Evolutionary conservation across 1,140 invertebrate genomes (phyloP).

Genomic region (Micrasema longulum): DNA sequence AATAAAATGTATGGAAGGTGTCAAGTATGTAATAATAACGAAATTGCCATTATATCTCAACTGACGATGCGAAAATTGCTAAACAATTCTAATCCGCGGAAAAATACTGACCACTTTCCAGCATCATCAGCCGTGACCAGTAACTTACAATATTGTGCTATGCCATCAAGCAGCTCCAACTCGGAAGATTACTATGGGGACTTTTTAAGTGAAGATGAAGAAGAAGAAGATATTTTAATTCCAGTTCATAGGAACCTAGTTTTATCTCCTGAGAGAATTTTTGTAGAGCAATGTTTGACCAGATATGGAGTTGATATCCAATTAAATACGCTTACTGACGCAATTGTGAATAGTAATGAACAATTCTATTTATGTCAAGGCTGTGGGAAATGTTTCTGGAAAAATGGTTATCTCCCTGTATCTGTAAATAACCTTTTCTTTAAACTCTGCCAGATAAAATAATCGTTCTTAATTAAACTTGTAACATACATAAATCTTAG

Average conservation of each 20-base stretch:
- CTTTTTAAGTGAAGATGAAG: conserved; percentile 25
- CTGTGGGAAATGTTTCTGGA: conserved; percentile 78
- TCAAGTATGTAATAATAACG: conserved; percentile 61
- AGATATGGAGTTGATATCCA: conserved; percentile 65
- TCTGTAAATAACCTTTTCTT: conserved; percentile 18
- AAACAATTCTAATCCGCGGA: conserved; percentile 63
- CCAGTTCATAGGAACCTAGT: conserved; percentile 49
- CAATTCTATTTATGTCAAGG: conserved; percentile 72
- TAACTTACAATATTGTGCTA: conserved; percentile 58
- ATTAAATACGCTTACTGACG: conserved; percentile 65
- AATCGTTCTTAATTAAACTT: neutral
- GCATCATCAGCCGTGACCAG: conserved; percentile 58
- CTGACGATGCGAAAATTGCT: conserved; percentile 10
- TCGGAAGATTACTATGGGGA: conserved; percentile 30
- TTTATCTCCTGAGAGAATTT: conserved; percentile 59
- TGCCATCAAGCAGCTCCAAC: conserved; percentile 20
- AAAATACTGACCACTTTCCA: no score
- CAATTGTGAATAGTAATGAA: conserved; percentile 64
- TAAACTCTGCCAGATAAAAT: conserved; percentile 15
- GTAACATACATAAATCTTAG: neutral
- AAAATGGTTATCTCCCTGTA: conserved; percentile 52
- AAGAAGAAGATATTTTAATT: conserved; percentile 58
- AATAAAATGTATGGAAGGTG: conserved; percentile 77
- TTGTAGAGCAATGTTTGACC: conserved; percentile 61
- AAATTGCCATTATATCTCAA: conserved; percentile 21